Conservation (phyloP, 2,888 invertebrate species). For the Ditula angustiorana region DNA sequence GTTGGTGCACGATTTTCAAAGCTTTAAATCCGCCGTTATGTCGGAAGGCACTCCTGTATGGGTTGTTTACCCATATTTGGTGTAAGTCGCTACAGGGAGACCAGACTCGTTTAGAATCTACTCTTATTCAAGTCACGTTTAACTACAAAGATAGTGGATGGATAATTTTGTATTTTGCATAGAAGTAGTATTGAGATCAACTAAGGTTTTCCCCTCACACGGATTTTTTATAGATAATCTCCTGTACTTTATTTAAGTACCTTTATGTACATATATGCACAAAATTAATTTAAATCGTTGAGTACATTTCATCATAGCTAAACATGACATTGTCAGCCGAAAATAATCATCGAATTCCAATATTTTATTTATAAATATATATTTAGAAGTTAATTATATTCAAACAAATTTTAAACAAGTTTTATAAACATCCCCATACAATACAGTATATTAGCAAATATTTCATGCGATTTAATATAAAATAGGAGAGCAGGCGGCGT, state of each 20-base stretch:
- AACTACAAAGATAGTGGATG: constrained; percentile 33
- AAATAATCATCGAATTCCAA: no score
- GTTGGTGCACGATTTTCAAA: constrained; percentile 62
- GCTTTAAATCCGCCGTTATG: constrained; percentile 63
- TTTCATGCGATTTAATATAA: constrained; percentile 75
- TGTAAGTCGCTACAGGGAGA: constrained; percentile 41
- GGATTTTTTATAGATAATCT: not conserved
- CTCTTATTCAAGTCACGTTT: constrained; percentile 41
- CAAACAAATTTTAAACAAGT: constrained; percentile 58
- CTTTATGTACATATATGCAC: not conserved
- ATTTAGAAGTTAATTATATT: constrained; percentile 40
- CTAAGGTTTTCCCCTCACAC: not conserved
- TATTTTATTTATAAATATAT: no score
- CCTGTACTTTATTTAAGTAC: not conserved
- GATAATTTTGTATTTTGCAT: constrained; percentile 34
- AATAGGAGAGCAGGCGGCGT: constrained; percentile 76
- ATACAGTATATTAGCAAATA: constrained; percentile 57
- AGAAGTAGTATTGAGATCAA: constrained; percentile 16
- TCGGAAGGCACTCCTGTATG: constrained; percentile 52
- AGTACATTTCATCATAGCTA: no score
- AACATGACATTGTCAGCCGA: no score
- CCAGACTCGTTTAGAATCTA: constrained; percentile 44
- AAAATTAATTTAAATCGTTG: no score
- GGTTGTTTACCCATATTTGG: constrained; percentile 44
- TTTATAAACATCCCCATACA: not conserved